phyloP scores from a whole-genome alignment of 2,797 vertebrate genomes.

The Sphenodon punctatus region DNA sequence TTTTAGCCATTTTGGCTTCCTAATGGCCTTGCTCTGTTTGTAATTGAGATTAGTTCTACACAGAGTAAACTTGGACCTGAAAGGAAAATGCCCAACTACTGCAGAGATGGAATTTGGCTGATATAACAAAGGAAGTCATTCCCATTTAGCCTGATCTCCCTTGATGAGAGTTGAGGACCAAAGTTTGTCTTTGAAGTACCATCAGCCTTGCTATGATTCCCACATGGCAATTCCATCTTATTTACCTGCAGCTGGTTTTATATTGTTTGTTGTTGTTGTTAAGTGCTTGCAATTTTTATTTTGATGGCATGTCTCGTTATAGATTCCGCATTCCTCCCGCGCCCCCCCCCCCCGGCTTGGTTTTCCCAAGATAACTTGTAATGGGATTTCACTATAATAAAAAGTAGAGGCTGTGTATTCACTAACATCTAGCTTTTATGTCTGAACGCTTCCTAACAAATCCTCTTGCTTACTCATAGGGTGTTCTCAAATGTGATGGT shows the following conservation, averaged over 20 bases:
- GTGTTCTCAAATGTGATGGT: too few species aligned
- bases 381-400: neutral
- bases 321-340: neutral
- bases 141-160: neutral
- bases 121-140: neutral
- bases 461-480: neutral
- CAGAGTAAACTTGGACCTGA: neutral
- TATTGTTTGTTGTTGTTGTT: neutral
- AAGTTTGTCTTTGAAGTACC: neutral
- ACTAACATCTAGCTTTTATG: neutral
- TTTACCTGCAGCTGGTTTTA: neutral
- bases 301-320: neutral
- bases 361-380: neutral
- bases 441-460: neutral
- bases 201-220: neutral
- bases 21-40: accelerated
- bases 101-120: neutral
- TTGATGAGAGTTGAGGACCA: neutral
- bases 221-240: neutral
- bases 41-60: neutral
- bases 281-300: neutral
- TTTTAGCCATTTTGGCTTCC: neutral
- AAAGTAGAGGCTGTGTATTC: neutral
- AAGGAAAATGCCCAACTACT: accelerated
- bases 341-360: neutral